These are phyloP conservation scores for Panzeria rudis DNA, from an alignment of 2,888 invertebrate species.

Conservation along the genomic window DNA sequence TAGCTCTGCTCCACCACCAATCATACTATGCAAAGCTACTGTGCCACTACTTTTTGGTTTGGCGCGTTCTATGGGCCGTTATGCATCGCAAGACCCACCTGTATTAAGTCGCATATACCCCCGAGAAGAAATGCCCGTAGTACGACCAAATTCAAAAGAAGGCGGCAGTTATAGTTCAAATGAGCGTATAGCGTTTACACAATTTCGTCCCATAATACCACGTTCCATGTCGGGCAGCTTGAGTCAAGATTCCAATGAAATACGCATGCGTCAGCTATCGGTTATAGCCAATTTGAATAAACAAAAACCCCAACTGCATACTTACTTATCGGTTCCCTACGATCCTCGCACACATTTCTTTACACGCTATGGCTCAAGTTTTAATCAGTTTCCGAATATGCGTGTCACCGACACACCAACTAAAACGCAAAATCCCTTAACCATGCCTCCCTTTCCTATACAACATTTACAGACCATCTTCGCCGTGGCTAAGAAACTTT, in stretches of 20 bases:
- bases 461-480: conserved; percentile 92
- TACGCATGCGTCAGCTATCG: conserved; percentile 75
- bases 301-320: conserved; percentile 80
- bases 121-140: conserved; percentile 87
- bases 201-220: conserved; percentile 94
- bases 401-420: conserved; percentile 90
- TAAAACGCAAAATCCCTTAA: conserved; percentile 85
- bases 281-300: conserved; percentile 73
- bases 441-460: conserved; percentile 84
- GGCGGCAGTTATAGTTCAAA: conserved; percentile 82
- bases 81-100: conserved; percentile 90
- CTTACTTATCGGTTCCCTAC: conserved; percentile 88
- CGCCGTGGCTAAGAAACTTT: conserved; percentile 91
- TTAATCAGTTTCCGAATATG: conserved; percentile 94
- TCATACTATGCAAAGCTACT: conserved; percentile 92
- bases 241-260: conserved; percentile 86
- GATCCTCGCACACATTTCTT: conserved; percentile 95
- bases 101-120: conserved; percentile 94
- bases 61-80: conserved; percentile 95
- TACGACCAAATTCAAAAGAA: conserved; percentile 77
- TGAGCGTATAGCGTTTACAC: conserved; percentile 88
- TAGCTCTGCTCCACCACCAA: conserved; percentile 85
- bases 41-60: conserved; percentile 95
- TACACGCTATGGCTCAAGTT: conserved; percentile 95
- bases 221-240: conserved; percentile 94